These are phyloP conservation scores for Elysia chlorotica DNA, from an alignment of 1,140 invertebrate species.

Conservation along the genomic window DNA sequence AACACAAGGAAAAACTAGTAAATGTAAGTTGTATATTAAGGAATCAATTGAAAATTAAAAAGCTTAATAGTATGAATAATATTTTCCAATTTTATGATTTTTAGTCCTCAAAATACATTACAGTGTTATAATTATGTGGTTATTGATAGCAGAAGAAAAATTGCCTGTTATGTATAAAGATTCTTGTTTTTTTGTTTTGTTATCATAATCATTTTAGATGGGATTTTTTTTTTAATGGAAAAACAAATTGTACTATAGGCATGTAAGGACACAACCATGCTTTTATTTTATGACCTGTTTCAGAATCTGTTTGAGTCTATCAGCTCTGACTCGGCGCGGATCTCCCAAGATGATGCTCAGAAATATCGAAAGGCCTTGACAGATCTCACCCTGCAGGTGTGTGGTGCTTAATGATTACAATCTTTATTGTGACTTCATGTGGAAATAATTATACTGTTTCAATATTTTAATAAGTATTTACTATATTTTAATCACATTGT, in stretches of 20 bases:
- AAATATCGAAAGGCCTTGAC: slow-evolving; percentile 3
- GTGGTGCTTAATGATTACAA: not conserved
- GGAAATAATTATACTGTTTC: slow-evolving; percentile 27
- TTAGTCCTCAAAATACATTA: not conserved
- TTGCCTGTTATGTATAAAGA: not conserved
- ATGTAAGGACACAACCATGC: not conserved
- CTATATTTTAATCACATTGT: too few species aligned
- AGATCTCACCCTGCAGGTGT: slow-evolving; percentile 1
- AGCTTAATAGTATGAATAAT: not conserved
- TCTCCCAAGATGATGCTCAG: not conserved
- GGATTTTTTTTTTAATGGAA: not conserved
- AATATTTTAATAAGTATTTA: too few species aligned
- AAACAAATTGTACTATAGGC: not conserved
- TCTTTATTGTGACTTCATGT: not conserved
- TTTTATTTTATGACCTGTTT: not conserved
- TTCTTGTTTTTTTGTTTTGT: not conserved
- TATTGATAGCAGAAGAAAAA: not conserved
- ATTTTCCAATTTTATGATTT: not conserved
- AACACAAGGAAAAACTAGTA: slow-evolving; percentile 94
- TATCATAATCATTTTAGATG: not conserved
- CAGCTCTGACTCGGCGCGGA: not conserved
- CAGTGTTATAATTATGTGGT: not conserved
- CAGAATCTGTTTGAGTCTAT: slow-evolving; percentile 9
- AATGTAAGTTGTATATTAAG: slow-evolving; percentile 43
- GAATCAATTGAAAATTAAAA: not conserved